Conservation (phyloP, 2,797 vertebrate species). For the Okamejei kenojei region DNA sequence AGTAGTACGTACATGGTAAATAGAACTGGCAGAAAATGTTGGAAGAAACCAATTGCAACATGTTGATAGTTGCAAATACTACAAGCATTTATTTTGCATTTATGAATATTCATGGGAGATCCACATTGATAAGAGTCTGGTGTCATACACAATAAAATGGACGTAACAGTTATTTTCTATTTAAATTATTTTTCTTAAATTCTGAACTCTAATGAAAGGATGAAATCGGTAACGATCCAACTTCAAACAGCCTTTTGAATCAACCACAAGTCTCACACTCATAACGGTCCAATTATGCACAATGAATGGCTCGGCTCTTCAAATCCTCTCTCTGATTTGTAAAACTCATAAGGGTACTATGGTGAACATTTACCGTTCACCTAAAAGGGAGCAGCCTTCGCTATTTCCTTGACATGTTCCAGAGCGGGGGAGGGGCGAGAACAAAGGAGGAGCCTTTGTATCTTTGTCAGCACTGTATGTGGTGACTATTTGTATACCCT, state of each 20-base stretch:
- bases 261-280: neutral
- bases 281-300: neutral
- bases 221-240: neutral
- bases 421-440: no score
- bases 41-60: neutral
- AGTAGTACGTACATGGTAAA: neutral
- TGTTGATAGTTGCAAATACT: neutral
- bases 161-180: neutral
- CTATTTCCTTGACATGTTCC: neutral
- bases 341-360: neutral
- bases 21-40: neutral
- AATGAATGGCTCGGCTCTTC: neutral
- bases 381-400: neutral
- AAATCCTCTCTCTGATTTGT: neutral
- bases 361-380: neutral
- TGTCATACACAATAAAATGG: no score
- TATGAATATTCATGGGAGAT: neutral
- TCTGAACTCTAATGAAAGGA: neutral
- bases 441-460: no score
- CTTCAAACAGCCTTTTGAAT: neutral
- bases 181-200: neutral
- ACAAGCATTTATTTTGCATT: no score
- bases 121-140: neutral
- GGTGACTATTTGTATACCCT: no score
- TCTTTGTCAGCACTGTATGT: no score